Evolutionary conservation across 2,113 vertebrate genomes (phyloP).

Genomic region (Macquaria australasica): DNA sequence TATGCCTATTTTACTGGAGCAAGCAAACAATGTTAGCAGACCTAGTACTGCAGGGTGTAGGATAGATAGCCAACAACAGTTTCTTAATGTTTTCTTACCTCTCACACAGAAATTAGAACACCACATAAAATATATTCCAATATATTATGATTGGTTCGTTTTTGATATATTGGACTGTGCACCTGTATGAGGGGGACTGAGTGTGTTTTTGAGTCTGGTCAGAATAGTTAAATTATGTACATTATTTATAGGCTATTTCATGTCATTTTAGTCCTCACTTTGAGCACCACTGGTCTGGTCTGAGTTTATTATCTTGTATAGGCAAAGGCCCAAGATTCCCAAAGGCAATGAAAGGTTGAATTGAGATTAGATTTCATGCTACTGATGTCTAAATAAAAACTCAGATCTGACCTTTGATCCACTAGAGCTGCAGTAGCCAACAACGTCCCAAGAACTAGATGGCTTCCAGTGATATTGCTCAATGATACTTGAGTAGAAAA

Average conservation of each 20-base stretch:
- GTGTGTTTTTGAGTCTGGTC: background rate
- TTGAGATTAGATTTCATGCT: slow-evolving; percentile 14
- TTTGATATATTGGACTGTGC: background rate
- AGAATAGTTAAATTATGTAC: background rate
- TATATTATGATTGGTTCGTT: background rate
- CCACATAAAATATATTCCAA: background rate
- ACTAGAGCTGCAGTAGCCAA: slow-evolving; percentile 14
- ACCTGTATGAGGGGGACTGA: background rate
- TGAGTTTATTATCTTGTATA: background rate
- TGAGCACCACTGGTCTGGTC: background rate
- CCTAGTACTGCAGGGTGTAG: background rate
- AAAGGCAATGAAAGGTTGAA: background rate
- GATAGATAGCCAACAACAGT: background rate
- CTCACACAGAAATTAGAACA: no score
- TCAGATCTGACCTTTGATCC: slow-evolving; percentile 38
- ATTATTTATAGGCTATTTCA: background rate
- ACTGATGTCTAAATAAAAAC: slow-evolving; percentile 21
- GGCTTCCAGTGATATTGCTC: background rate
- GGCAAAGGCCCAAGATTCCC: background rate
- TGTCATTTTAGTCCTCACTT: background rate
- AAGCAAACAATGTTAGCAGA: slow-evolving; percentile 17
- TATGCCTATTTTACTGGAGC: slow-evolving; percentile 20
- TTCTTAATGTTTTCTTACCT: background rate
- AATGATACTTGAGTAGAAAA: background rate
- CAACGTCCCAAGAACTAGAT: background rate